Percentiles rank a stretch among this genome's conserved stretches.
Evolutionary conservation across 2,797 vertebrate species (phyloP).

Genomic region (Margarornis squamiger): DNA sequence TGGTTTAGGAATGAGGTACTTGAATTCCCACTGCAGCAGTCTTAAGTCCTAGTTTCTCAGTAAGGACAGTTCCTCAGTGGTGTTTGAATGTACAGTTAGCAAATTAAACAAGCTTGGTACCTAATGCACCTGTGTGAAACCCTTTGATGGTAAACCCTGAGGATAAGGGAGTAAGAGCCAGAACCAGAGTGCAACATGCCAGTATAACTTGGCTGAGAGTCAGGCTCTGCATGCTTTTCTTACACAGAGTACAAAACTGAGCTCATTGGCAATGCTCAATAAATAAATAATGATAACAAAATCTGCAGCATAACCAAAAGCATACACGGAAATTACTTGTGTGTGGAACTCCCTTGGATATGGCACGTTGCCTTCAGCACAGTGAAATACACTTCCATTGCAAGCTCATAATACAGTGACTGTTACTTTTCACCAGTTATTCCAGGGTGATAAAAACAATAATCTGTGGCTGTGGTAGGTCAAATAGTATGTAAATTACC

Average conservation of each 20-base stretch:
- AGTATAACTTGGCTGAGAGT: conserved; percentile 12
- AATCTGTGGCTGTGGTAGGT: background rate
- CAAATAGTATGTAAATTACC: background rate
- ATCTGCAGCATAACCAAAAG: background rate
- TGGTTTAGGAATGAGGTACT: background rate
- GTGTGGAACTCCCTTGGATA: background rate
- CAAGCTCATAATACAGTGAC: background rate
- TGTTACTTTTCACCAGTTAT: background rate
- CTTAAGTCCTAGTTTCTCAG: background rate
- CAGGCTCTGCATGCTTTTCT: background rate
- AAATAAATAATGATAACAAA: conserved; percentile 23
- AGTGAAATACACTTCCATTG: background rate
- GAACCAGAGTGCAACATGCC: background rate
- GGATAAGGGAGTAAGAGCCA: background rate
- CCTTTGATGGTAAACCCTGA: background rate
- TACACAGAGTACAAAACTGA: background rate
- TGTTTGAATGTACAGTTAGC: background rate
- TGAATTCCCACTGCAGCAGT: background rate
- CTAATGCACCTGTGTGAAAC: background rate
- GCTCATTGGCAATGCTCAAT: background rate
- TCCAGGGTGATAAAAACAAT: background rate
- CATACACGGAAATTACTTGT: background rate
- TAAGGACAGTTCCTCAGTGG: background rate
- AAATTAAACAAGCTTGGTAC: background rate
- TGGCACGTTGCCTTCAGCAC: background rate